Evolutionary conservation across 2,888 invertebrate species (phyloP).

Genomic region (Podabrus alpinus): DNA sequence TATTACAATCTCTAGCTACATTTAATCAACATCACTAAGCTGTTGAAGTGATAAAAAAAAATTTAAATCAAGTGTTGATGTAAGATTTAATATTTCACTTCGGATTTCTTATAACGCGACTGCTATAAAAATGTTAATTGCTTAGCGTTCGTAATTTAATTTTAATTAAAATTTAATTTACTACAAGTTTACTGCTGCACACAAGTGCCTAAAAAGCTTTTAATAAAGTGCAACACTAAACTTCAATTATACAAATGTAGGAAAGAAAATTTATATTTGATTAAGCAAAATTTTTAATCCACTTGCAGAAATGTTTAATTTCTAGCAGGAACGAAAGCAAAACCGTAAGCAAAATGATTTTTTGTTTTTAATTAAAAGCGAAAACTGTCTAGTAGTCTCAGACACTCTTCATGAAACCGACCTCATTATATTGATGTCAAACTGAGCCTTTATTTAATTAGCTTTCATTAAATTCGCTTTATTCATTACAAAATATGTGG

Average conservation of each 20-base stretch:
- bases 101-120: not conserved
- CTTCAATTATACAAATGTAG: constrained; percentile 1
- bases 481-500: not conserved
- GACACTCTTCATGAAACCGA: not conserved
- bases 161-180: constrained; percentile 5
- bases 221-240: constrained; percentile 2
- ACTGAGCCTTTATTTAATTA: not conserved
- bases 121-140: not conserved
- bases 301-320: not conserved
- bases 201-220: not conserved
- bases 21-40: not conserved
- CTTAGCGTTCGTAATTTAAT: not conserved
- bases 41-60: not conserved
- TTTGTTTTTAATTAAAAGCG: not conserved
- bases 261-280: not conserved
- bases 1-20: not conserved
- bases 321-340: not conserved
- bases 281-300: not conserved
- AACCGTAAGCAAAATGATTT: not conserved
- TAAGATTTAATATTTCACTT: not conserved
- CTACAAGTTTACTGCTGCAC: not conserved
- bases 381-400: not conserved
- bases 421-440: not conserved
- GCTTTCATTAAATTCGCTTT: not conserved
- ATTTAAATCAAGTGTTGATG: not conserved